These are phyloP conservation scores for Harpagoxenus sublaevis DNA, from an alignment of 2,888 invertebrate genomes.

Conservation along the genomic window DNA sequence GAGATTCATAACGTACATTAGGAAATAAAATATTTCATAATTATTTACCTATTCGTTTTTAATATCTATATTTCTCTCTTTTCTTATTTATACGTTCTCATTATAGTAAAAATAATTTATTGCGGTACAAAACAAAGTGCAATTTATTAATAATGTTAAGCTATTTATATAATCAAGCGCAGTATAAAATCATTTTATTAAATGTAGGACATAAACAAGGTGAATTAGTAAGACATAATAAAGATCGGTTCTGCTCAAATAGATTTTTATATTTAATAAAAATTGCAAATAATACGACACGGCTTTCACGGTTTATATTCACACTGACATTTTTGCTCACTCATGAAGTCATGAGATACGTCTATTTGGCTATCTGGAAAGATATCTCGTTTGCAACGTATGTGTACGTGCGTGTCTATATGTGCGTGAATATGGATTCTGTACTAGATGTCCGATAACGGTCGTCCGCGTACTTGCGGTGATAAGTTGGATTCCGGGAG, in stretches of 20 bases:
- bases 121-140: background rate
- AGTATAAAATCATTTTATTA: background rate
- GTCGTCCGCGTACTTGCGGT: conserved; percentile 71
- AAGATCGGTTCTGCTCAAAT: background rate
- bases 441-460: conserved; percentile 54
- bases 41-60: background rate
- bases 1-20: background rate
- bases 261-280: background rate
- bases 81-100: background rate
- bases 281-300: background rate
- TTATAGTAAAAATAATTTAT: conserved; percentile 8
- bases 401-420: background rate
- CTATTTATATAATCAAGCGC: background rate
- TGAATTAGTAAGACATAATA: background rate
- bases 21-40: conserved; percentile 20
- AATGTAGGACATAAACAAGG: background rate
- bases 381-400: conserved; percentile 41
- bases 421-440: conserved; percentile 49
- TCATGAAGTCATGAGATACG: background rate
- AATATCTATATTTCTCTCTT: background rate
- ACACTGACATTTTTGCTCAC: conserved; percentile 23
- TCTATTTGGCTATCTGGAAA: background rate
- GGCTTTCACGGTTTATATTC: conserved; percentile 6
- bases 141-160: background rate
- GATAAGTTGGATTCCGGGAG: conserved; percentile 76